A percentile compares a stretch with the other conserved stretches of the same genome.
phyloP scores from a whole-genome alignment of 2,888 invertebrate species.

The Lumbricus terrestris region DNA sequence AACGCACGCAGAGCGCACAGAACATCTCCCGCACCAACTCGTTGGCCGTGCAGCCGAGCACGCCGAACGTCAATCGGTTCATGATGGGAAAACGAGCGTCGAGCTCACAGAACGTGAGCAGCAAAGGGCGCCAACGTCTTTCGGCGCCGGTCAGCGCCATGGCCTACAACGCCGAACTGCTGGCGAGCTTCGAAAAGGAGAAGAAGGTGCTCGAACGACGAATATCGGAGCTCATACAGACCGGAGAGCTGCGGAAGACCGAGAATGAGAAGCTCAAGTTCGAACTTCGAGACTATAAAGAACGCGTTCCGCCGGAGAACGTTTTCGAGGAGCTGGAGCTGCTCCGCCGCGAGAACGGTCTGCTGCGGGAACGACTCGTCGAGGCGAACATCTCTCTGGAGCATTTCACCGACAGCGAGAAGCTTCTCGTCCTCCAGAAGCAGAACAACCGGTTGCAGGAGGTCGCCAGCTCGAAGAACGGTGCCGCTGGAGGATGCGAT shows the following conservation, averaged over 20 bases:
- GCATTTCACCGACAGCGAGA: constrained; percentile 60
- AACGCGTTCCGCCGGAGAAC: constrained; percentile 41
- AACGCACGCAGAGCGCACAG: constrained; percentile 55
- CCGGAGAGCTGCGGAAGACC: constrained; percentile 58
- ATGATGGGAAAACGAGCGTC: constrained; percentile 52
- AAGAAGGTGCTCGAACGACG: constrained; percentile 57
- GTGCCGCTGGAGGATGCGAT: background rate
- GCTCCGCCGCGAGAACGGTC: constrained; percentile 55
- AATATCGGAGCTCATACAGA: constrained; percentile 60
- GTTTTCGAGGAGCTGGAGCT: constrained; percentile 48
- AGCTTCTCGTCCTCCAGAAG: constrained; percentile 54
- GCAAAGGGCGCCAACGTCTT: constrained; percentile 43
- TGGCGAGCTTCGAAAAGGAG: constrained; percentile 59
- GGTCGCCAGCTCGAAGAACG: background rate
- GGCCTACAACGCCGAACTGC: constrained; percentile 58
- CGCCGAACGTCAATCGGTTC: constrained; percentile 40
- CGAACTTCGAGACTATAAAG: constrained; percentile 59
- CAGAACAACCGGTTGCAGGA: constrained; percentile 18
- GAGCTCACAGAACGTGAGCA: constrained; percentile 57
- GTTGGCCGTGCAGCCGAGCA: background rate
- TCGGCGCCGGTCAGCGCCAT: constrained; percentile 55
- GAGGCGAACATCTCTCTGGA: constrained; percentile 55
- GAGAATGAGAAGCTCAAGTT: constrained; percentile 61
- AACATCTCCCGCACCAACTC: constrained; percentile 41
- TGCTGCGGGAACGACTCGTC: constrained; percentile 57